A percentile compares a stretch with the other conserved stretches of the same genome.
Conservation (phyloP, 1,140 invertebrate genomes). For the Nymphalis io region DNA sequence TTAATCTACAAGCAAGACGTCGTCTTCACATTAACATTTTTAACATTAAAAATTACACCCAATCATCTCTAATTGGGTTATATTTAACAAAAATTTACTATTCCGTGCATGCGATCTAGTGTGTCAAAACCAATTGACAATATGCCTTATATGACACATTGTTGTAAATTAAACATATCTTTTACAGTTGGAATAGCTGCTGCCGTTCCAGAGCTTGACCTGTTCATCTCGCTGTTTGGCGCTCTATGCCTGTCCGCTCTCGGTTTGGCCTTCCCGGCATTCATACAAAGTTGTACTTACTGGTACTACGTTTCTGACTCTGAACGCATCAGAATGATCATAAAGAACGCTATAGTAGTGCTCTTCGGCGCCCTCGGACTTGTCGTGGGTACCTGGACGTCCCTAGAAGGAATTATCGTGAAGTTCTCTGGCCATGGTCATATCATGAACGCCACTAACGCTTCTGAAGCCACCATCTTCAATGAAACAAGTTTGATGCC, state of each 20-base stretch:
- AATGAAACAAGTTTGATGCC: constrained; percentile 40
- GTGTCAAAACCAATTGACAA: no score
- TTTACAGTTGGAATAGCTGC: constrained; percentile 88
- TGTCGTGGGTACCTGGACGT: constrained; percentile 87
- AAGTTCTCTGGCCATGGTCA: constrained; percentile 71
- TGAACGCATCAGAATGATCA: constrained; percentile 78
- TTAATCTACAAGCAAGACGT: no score
- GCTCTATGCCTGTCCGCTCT: constrained; percentile 91
- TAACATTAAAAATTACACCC: no score
- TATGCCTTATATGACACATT: no score
- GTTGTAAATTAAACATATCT: not conserved
- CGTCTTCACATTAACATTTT: no score
- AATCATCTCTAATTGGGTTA: no score
- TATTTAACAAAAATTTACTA: no score
- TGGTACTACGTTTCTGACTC: constrained; percentile 80
- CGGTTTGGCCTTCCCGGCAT: constrained; percentile 93
- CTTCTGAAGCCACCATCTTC: constrained; percentile 24
- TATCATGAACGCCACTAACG: constrained; percentile 37
- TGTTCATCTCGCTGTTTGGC: constrained; percentile 95
- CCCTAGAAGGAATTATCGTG: constrained; percentile 83
- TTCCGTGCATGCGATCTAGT: no score
- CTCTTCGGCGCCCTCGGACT: constrained; percentile 85
- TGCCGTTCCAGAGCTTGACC: constrained; percentile 89
- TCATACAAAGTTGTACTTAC: constrained; percentile 87
- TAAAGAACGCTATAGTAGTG: constrained; percentile 87